Percentiles rank a stretch among this genome's conserved stretches.
phyloP scores from a whole-genome alignment of 92 coral and sea anemone species.

The Umimayanthus kanabou region DNA sequence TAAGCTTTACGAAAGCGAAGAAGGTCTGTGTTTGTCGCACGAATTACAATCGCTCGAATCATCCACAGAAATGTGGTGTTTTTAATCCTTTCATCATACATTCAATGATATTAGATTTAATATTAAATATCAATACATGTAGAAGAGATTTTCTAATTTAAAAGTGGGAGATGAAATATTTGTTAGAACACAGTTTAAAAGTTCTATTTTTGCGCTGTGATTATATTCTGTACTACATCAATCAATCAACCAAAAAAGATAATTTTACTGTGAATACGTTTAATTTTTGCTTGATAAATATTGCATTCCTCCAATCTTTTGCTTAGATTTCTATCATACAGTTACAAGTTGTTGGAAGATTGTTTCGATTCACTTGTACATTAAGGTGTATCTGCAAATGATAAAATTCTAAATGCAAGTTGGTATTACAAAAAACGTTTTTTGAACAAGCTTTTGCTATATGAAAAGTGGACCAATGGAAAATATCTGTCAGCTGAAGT shows the following conservation, averaged over 20 bases:
- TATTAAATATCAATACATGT: neutral
- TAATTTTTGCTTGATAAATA: neutral
- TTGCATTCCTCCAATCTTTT: conserved; percentile 24
- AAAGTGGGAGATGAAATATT: neutral
- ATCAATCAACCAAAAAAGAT: conserved; percentile 42
- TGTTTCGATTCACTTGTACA: neutral
- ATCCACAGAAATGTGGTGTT: neutral
- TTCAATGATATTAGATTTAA: neutral
- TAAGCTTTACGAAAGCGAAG: neutral
- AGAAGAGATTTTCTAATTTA: no score
- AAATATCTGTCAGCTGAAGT: conserved; percentile 22
- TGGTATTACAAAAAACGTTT: neutral
- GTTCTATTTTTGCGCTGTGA: neutral
- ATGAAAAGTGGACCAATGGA: neutral
- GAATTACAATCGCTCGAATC: neutral
- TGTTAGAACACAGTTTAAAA: no score
- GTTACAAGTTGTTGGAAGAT: neutral
- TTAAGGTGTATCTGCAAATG: neutral
- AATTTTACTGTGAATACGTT: conserved; percentile 16
- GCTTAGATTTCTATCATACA: conserved; percentile 1
- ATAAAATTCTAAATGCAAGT: neutral
- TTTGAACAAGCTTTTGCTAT: neutral
- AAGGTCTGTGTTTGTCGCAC: conserved; percentile 3
- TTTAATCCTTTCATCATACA: neutral
- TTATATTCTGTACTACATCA: conserved; percentile 13